Conservation (phyloP, 92 coral and sea anemone species). For the Palythoa caribaeorum region DNA sequence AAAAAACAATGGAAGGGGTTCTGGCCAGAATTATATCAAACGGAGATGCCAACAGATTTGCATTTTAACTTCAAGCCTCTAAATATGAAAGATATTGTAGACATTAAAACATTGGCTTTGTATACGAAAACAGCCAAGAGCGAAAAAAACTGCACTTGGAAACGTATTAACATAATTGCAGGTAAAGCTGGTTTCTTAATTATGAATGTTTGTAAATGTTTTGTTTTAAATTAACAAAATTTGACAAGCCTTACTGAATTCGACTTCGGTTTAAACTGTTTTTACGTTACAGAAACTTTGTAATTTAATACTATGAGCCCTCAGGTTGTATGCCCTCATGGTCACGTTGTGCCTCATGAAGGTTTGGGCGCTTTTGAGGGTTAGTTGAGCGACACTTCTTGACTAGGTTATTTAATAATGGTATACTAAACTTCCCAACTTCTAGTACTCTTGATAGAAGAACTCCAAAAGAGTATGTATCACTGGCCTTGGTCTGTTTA, state of each 20-base stretch:
- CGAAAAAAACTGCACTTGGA: not conserved
- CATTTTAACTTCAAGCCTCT: too few species aligned
- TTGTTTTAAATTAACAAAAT: not conserved
- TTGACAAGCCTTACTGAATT: not conserved
- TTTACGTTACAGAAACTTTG: not conserved
- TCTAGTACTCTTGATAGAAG: too few species aligned
- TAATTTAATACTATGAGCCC: not conserved
- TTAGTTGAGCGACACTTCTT: too few species aligned
- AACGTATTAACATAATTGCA: not conserved
- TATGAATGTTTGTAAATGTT: not conserved
- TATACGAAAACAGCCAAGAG: conserved; percentile 18
- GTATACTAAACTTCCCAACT: too few species aligned
- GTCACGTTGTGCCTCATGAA: too few species aligned
- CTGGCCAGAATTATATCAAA: not conserved
- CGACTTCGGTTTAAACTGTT: not conserved
- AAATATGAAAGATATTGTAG: too few species aligned
- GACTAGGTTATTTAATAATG: too few species aligned
- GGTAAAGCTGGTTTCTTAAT: conserved; percentile 5
- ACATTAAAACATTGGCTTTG: not conserved
- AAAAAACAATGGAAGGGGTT: not conserved
- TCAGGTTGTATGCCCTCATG: too few species aligned
- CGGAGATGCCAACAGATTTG: too few species aligned
- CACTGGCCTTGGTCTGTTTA: too few species aligned
- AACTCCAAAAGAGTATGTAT: too few species aligned
- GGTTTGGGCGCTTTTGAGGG: too few species aligned